phyloP scores from a whole-genome alignment of 2,888 invertebrate genomes.

The Panorpa germanica region DNA sequence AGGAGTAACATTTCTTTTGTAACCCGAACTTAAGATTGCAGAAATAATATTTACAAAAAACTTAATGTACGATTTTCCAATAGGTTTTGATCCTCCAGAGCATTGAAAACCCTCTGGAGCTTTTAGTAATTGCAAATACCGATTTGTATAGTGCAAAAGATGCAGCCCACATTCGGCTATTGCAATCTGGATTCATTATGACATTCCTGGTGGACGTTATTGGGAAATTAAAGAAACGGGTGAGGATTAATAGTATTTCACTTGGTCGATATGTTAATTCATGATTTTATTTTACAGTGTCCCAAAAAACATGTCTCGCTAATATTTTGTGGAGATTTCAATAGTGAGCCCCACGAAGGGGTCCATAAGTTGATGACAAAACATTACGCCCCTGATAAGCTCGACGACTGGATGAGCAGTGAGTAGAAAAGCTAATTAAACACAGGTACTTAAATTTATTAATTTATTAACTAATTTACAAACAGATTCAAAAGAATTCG shows the following conservation, averaged over 20 bases:
- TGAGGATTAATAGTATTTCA: conserved; percentile 15
- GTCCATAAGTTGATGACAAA: conserved; percentile 61
- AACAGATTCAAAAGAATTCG: conserved; percentile 44
- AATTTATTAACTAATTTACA: too few species aligned
- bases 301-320: conserved; percentile 37
- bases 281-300: too few species aligned
- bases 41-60: too few species aligned
- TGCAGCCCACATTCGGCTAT: conserved; percentile 71
- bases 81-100: too few species aligned
- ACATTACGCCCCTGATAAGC: conserved; percentile 39
- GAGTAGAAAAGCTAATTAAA: too few species aligned
- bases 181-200: conserved; percentile 64
- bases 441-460: too few species aligned
- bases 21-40: too few species aligned
- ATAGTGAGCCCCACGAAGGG: conserved; percentile 68
- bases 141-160: conserved; percentile 89
- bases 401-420: conserved; percentile 65
- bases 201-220: conserved; percentile 44
- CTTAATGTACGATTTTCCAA: too few species aligned
- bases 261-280: conserved; percentile 15
- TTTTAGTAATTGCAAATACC: conserved; percentile 62
- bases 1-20: too few species aligned
- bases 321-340: conserved; percentile 84
- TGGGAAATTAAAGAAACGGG: too few species aligned
- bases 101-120: too few species aligned